Percentiles rank a stretch among this genome's conserved stretches.
These are phyloP conservation scores for Boloria selene DNA, from an alignment of 2,888 invertebrate genomes.

Conservation along the genomic window DNA sequence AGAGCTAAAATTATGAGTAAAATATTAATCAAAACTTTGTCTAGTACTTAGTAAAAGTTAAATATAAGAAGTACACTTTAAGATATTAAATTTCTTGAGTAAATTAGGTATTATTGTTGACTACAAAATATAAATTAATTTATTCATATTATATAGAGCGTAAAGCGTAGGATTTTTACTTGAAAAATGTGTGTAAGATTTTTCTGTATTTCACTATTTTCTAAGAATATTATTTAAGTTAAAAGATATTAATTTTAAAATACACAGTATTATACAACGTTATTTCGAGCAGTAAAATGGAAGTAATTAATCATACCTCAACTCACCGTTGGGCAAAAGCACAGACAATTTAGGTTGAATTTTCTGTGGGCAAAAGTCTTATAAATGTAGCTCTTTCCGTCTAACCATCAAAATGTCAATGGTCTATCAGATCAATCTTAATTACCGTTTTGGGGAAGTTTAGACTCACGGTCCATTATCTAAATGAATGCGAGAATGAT, in stretches of 20 bases:
- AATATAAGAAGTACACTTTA: too few relatives aligned
- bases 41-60: too few relatives aligned
- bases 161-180: too few relatives aligned
- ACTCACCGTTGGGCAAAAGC: constrained; percentile 3
- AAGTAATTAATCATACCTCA: constrained; percentile 1
- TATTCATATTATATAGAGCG: too few relatives aligned
- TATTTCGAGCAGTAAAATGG: neutral
- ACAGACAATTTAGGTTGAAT: too few relatives aligned
- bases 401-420: constrained; percentile 52
- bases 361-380: constrained; percentile 12
- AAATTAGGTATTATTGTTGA: too few relatives aligned
- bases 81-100: too few relatives aligned
- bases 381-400: constrained; percentile 36
- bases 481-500: constrained; percentile 58
- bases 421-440: constrained; percentile 61
- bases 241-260: too few relatives aligned
- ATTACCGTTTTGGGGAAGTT: constrained; percentile 60
- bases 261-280: constrained; percentile 3
- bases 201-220: too few relatives aligned
- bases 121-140: too few relatives aligned
- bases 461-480: constrained; percentile 62
- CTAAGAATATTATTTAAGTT: too few relatives aligned
- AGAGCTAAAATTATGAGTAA: neutral
- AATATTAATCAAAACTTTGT: constrained; percentile 1
- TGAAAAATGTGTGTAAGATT: too few relatives aligned